Evolutionary conservation across 1,140 invertebrate species (phyloP).

Genomic region (Campoletis sonorensis): DNA sequence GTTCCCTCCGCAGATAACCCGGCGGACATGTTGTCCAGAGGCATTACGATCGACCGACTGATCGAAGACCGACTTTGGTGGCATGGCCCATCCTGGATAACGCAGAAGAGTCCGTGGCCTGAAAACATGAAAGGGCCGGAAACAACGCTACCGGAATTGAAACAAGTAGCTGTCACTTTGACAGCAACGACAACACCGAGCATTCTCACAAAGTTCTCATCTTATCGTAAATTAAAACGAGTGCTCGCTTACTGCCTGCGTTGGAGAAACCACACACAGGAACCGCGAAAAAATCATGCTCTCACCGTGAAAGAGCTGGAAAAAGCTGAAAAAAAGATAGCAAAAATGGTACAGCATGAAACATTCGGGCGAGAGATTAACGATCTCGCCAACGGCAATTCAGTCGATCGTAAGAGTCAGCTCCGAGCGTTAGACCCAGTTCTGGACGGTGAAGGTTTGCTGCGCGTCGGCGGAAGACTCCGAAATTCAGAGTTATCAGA

Average conservation of each 20-base stretch:
- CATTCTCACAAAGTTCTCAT: slow-evolving; percentile 16
- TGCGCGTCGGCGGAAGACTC: not conserved
- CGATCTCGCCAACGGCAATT: not conserved
- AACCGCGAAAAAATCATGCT: not conserved
- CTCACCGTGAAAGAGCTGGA: slow-evolving; percentile 9
- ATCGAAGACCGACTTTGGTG: slow-evolving; percentile 52
- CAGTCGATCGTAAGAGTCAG: not conserved
- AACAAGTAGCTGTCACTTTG: slow-evolving; percentile 19
- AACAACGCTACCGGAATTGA: slow-evolving; percentile 23
- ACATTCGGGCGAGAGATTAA: not conserved
- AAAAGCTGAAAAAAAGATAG: slow-evolving; percentile 12
- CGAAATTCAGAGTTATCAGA: not conserved
- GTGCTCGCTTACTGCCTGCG: slow-evolving; percentile 30
- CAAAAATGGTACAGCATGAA: slow-evolving; percentile 21
- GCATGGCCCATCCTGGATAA: slow-evolving; percentile 46
- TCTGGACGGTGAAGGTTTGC: not conserved
- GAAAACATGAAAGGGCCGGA: slow-evolving; percentile 20
- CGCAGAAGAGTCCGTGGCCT: slow-evolving; percentile 20
- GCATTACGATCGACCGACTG: slow-evolving; percentile 44
- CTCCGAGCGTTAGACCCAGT: slow-evolving; percentile 6
- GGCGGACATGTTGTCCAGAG: slow-evolving; percentile 49
- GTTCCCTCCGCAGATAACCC: slow-evolving; percentile 50
- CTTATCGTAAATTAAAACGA: slow-evolving; percentile 30
- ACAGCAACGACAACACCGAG: slow-evolving; percentile 10
- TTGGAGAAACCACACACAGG: not conserved